These are phyloP conservation scores for Eupelmus urozonus DNA, from an alignment of 2,888 invertebrate genomes.

Conservation along the genomic window DNA sequence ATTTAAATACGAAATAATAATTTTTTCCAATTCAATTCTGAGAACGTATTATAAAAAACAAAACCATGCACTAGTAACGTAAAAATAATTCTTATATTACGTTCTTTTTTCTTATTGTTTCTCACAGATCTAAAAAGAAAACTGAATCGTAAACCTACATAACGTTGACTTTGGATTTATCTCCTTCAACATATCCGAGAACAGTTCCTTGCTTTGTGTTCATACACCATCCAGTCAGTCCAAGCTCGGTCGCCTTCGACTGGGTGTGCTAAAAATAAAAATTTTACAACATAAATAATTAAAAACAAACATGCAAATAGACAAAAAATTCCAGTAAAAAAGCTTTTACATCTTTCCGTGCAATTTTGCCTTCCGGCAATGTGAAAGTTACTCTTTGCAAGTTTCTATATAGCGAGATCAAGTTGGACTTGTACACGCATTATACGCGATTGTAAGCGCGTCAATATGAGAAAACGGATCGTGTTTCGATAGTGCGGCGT, in stretches of 20 bases:
- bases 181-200: constrained; percentile 83
- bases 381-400: constrained; percentile 5
- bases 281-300: background rate
- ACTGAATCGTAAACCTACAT: constrained; percentile 84
- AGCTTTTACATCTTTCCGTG: background rate
- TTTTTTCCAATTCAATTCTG: no score
- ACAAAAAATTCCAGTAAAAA: background rate
- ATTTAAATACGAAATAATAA: no score
- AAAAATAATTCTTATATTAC: background rate
- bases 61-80: no score
- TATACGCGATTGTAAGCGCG: no score
- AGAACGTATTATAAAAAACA: no score
- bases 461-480: no score
- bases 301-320: background rate
- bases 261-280: constrained; percentile 81
- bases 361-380: background rate
- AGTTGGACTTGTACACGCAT: no score
- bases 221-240: constrained; percentile 86
- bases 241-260: constrained; percentile 81
- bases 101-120: background rate
- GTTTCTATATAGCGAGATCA: background rate
- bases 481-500: no score
- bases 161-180: constrained; percentile 79
- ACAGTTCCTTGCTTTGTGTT: constrained; percentile 85
- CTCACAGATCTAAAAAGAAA: no score